phyloP scores from a whole-genome alignment of 2,888 invertebrate species.

The Drosophila maculinotata region DNA sequence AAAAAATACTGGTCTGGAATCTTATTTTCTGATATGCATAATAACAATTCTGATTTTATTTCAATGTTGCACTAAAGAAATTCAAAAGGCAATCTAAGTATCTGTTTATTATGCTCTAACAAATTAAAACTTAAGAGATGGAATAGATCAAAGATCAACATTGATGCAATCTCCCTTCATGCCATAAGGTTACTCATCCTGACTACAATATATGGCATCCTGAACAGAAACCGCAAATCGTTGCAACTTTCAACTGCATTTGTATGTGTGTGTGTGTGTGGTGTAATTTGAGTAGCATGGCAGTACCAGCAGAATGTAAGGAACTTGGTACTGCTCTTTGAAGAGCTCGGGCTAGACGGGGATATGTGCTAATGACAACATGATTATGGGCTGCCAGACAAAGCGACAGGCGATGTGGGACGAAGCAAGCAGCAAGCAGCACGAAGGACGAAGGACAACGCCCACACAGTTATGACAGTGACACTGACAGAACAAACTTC shows the following conservation, averaged over 20 bases:
- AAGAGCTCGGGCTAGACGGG: slow-evolving; percentile 33
- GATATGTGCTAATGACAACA: slow-evolving; percentile 73
- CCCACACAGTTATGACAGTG: slow-evolving; percentile 76
- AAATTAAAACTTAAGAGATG: no score
- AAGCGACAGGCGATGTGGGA: slow-evolving; percentile 34
- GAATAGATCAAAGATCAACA: no score
- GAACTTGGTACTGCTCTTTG: slow-evolving; percentile 18
- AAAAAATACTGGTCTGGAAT: no score
- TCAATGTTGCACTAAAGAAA: no score
- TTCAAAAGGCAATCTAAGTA: no score
- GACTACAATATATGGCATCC: no score
- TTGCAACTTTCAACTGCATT: slow-evolving; percentile 40
- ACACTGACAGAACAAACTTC: slow-evolving; percentile 52
- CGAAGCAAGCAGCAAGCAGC: slow-evolving; percentile 1
- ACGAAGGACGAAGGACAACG: slow-evolving; percentile 46
- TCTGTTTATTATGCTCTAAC: no score
- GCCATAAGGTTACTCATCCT: no score
- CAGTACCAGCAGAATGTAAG: slow-evolving; percentile 30
- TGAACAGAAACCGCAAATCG: slow-evolving; percentile 32
- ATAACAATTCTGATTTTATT: no score
- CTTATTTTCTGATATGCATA: no score
- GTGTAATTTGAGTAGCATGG: slow-evolving; percentile 46
- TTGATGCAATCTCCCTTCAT: no score
- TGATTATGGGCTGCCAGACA: slow-evolving; percentile 66
- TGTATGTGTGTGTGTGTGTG: not conserved